Base-by-base conservation (phyloP, 2,797 vertebrate genomes). In the Cossypha heuglini region DNA sequence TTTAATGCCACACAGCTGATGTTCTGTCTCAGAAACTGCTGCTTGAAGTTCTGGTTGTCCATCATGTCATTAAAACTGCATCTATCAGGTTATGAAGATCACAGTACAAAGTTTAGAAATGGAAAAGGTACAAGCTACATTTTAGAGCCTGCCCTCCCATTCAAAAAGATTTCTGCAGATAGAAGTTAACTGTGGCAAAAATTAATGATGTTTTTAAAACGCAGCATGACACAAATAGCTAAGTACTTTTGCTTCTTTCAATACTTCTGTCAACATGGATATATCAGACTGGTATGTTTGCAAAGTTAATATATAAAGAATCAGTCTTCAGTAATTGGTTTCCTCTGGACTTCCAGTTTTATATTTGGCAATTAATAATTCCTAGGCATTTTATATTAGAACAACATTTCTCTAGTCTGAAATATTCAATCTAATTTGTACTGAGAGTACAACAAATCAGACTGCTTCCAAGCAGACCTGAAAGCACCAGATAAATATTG, bases 1-100 rank as follows among this genome's bases (percentile, higher is more conserved):
- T 89, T 87, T 81, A 80, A 72, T 48, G 49, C 40, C 91, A 97
- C 33, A 9, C 43, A 96, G 73, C 38, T 79, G 88, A 69, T 74
- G 28, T 78, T 94, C 82, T 94, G 84, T 51, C 61, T 86, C 62
- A 77, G 92, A 92, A 85, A 69, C 59, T 69, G 43, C 51, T 59
- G 42, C 51, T 83, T 48, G 37, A 82, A 83, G 79, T 57, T 75
- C 46, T 22, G 51, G 31, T 55, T 38, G 20, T 22, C 51, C 40
- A 80, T 42, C 38, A 45, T 33, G 57, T 59, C 58, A 84, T 42
- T 74, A 52, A 88, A 96, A 92, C 51, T 13, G 13, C 35, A 37
- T 4, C 7, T 20, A 48, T 42, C 59, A 31, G 33, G 29, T 69
- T 52, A 52, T 1, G 11, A 82, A 66, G 31, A 63, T 52, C 37